These are phyloP conservation scores for Cuculus canorus DNA, from an alignment of 2,797 vertebrate species.

Conservation along the genomic window DNA sequence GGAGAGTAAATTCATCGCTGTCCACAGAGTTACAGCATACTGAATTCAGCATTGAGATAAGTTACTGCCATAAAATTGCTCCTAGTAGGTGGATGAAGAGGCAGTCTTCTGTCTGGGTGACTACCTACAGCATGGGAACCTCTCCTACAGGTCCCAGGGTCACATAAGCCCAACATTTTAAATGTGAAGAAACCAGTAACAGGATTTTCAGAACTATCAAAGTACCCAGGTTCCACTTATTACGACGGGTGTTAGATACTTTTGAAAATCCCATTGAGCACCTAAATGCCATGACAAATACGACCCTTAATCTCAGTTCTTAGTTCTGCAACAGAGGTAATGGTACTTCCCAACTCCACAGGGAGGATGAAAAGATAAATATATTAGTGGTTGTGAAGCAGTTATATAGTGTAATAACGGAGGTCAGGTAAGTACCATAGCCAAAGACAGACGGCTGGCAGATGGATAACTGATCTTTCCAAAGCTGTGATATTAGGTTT, in stretches of 20 bases:
- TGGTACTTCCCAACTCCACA: background rate
- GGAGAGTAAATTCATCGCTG: background rate
- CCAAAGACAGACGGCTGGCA: background rate
- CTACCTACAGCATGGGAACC: background rate
- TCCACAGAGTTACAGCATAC: background rate
- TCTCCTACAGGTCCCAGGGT: background rate
- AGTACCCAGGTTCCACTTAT: background rate
- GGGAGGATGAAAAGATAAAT: constrained; percentile 28
- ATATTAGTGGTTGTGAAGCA: background rate
- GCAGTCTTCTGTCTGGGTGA: background rate
- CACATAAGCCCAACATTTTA: background rate
- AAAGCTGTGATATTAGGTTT: background rate
- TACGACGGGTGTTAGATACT: background rate
- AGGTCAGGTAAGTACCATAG: background rate
- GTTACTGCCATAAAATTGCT: background rate
- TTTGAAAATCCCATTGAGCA: constrained; percentile 49
- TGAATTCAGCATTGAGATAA: background rate
- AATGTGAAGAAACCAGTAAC: background rate
- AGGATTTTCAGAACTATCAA: background rate
- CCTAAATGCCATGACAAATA: constrained; percentile 51
- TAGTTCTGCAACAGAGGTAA: constrained; percentile 48
- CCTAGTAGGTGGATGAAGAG: background rate
- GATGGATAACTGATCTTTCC: background rate
- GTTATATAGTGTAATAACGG: background rate
- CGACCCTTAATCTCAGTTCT: constrained; percentile 54